Evolutionary conservation across 2,888 invertebrate genomes (phyloP), one percentile per base, ranked within the genome.

Genomic region (Minunthozetes semirufus): DNA sequence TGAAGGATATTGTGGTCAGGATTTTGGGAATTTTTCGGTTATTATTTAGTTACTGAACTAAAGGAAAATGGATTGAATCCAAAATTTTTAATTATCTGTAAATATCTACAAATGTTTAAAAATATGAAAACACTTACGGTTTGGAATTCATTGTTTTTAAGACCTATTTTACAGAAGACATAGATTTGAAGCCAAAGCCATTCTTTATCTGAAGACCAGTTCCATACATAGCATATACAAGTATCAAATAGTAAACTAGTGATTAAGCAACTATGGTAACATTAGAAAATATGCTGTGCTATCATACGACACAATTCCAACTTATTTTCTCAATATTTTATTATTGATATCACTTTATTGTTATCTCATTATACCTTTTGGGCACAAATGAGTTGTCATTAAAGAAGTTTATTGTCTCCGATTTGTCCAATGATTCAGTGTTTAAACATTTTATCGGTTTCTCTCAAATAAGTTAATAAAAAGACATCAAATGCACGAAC

Each of bases 81-180:
- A n/a, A 1, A 61, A 25, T 29, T 13, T 33, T 4, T n/a, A 53
- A 19, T 53, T 53, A 6, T 19, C 1, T 17, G 22, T 22, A 59
- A 22, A 6, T 53, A 19, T n/a, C 19, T 11, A 19, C n/a, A 19
- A 56, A 56, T 25, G 56, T 56, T 11, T 9, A 27, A 59, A 61
- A n/a, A 59, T 59, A 59, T 59, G n/a, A 63, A 63, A 63, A n/a
- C 33, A 63, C 63, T 63, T 63, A 63, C 63, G n/a, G 17, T 17
- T 63, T 63, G 6, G 61, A n/a, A 33, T 38, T 63, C 27, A 33
- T 63, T 33, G 38, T 63, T 63, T 1, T 63, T 63, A 9, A 27
- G 25, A 38, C n/a, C 27, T 63, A 38, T 33, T 63, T 8, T 8
- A 19, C n/a, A 63, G 13, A 61, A 27, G 38, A 63, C 63, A 63